Evolutionary conservation across 2,888 invertebrate genomes (phyloP).

Genomic region (Nomada fabriciana): DNA sequence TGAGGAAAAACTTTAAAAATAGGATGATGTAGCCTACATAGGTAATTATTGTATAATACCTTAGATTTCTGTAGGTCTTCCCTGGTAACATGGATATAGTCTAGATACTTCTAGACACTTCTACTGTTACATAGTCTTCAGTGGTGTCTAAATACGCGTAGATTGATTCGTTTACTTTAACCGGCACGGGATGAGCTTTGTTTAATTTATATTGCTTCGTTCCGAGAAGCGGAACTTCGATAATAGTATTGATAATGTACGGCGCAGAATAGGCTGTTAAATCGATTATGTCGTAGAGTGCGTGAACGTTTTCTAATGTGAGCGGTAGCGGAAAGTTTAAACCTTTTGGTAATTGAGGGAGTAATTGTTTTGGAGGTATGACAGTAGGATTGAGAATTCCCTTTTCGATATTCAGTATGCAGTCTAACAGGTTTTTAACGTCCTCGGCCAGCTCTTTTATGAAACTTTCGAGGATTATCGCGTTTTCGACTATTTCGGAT

Average conservation of each 20-base stretch:
- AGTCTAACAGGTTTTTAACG: not conserved
- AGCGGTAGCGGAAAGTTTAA: not conserved
- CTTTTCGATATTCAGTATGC: not conserved
- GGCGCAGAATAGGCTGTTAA: not conserved
- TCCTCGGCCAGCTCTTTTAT: not conserved
- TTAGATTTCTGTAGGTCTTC: not conserved
- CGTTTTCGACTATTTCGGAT: not conserved
- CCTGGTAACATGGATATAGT: not conserved
- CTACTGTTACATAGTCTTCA: not conserved
- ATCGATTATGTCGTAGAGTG: not conserved
- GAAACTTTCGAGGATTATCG: not conserved
- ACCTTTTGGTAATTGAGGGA: not conserved
- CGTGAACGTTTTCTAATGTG: not conserved
- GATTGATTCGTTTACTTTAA: not conserved
- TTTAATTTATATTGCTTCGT: not conserved
- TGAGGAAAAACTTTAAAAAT: not conserved
- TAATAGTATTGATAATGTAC: not conserved
- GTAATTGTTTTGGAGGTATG: not conserved
- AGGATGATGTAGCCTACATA: not conserved
- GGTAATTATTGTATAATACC: not conserved
- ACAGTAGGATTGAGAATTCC: not conserved
- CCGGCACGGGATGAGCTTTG: not conserved
- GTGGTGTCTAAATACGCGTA: not conserved
- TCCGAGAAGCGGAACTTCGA: not conserved
- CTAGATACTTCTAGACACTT: not conserved